phyloP scores from a whole-genome alignment of 2,888 invertebrate genomes.

The Plusia festucae region DNA sequence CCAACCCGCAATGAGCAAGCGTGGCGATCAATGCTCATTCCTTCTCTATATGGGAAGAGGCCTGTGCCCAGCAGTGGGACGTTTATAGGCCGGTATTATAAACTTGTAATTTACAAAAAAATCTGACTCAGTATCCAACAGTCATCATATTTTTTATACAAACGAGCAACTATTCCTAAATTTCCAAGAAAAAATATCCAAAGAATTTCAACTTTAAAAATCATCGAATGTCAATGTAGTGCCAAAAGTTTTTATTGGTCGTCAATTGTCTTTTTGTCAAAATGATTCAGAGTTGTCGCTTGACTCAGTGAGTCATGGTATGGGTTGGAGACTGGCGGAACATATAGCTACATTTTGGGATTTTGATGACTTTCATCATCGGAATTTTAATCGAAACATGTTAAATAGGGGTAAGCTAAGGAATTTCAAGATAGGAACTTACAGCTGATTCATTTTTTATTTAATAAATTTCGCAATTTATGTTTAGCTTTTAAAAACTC shows the following conservation, averaged over 20 bases:
- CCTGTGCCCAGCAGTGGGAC: too few relatives aligned
- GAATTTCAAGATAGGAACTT: too few relatives aligned
- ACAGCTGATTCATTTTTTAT: too few relatives aligned
- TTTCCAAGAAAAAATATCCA: not conserved
- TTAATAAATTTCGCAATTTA: too few relatives aligned
- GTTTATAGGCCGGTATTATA: too few relatives aligned
- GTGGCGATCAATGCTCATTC: too few relatives aligned
- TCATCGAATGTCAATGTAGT: slow-evolving; percentile 25
- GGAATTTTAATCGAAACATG: not conserved
- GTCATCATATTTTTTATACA: not conserved
- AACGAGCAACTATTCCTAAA: not conserved
- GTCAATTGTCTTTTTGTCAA: slow-evolving; percentile 20
- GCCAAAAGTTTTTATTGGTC: slow-evolving; percentile 17
- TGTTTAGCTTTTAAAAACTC: too few relatives aligned
- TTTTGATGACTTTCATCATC: not conserved
- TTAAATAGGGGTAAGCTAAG: not conserved
- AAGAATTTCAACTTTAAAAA: slow-evolving; percentile 16
- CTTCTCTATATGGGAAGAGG: too few relatives aligned
- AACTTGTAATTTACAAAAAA: too few relatives aligned
- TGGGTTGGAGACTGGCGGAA: not conserved
- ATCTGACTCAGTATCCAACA: not conserved
- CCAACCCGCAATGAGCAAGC: too few relatives aligned
- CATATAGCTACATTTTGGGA: not conserved
- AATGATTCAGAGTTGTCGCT: slow-evolving; percentile 13
- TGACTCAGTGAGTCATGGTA: not conserved